These are phyloP conservation scores for Dreissena rostriformis DNA, from an alignment of 1,140 invertebrate genomes.

Conservation along the genomic window DNA sequence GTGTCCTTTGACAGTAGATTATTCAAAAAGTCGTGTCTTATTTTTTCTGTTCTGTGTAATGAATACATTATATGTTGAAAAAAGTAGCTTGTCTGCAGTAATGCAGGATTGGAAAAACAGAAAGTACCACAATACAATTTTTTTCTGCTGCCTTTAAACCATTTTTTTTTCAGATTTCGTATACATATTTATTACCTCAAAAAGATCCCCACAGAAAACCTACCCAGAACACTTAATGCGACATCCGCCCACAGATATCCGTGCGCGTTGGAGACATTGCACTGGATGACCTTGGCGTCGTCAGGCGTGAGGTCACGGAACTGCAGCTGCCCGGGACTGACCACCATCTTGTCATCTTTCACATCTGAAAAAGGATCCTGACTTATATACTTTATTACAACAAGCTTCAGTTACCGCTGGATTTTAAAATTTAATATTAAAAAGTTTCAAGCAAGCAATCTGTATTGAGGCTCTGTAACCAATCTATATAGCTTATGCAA, in stretches of 20 bases:
- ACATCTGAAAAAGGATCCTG: slow-evolving; percentile 47
- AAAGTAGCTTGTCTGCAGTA: no score
- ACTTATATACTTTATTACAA: no score
- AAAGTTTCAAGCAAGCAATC: background rate
- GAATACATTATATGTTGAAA: no score
- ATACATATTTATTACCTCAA: background rate
- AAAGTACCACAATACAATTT: no score
- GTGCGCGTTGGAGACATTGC: slow-evolving; percentile 98
- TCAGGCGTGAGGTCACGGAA: slow-evolving; percentile 91
- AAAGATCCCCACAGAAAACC: slow-evolving; percentile 59
- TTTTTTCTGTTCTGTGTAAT: no score
- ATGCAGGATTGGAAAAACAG: no score
- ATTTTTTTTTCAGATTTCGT: background rate
- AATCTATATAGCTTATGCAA: no score
- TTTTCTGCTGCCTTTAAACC: background rate
- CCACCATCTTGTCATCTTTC: slow-evolving; percentile 17
- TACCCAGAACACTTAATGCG: slow-evolving; percentile 96
- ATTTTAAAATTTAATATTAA: background rate
- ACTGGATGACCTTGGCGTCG: slow-evolving; percentile 98
- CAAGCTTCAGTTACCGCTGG: background rate
- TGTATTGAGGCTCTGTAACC: no score
- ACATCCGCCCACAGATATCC: slow-evolving; percentile 99
- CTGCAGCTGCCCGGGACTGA: slow-evolving; percentile 43
- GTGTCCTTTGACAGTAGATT: no score
- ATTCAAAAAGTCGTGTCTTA: no score